Percentiles rank a stretch among this genome's conserved stretches.
phyloP scores from a whole-genome alignment of 2,797 vertebrate genomes.

The Lagocephalus sceleratus region DNA sequence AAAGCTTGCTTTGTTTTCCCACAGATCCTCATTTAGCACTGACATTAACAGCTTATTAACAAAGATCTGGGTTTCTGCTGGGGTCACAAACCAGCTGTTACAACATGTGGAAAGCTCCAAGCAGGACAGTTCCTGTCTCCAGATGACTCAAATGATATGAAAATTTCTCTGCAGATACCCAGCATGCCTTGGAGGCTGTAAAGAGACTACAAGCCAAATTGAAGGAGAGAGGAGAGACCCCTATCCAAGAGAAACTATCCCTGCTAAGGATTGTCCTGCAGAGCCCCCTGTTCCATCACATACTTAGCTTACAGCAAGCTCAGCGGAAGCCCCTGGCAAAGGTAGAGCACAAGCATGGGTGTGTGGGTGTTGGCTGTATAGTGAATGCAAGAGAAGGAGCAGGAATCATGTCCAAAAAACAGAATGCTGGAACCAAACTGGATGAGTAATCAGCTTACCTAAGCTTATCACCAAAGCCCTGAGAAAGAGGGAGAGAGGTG shows the following conservation, averaged over 20 bases:
- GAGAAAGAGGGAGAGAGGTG: conserved; percentile 32
- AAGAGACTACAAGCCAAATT: conserved; percentile 89
- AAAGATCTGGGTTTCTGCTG: conserved; percentile 10
- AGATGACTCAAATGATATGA: conserved; percentile 16
- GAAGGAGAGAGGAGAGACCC: conserved; percentile 84
- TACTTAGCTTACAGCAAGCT: conserved; percentile 87
- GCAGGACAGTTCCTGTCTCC: conserved; percentile 3
- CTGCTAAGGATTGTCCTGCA: conserved; percentile 89
- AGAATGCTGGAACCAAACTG: conserved; percentile 64
- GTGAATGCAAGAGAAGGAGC: conserved; percentile 51
- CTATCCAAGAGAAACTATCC: conserved; percentile 86
- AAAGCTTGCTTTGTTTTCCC: not conserved
- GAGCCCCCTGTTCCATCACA: conserved; percentile 94
- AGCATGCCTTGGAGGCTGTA: conserved; percentile 87
- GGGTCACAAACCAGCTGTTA: conserved; percentile 13
- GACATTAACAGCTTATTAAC: conserved; percentile 17
- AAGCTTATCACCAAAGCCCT: conserved; percentile 70
- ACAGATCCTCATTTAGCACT: not conserved
- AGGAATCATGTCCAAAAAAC: conserved; percentile 66
- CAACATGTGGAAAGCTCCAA: conserved; percentile 4
- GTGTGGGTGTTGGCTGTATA: conserved; percentile 55
- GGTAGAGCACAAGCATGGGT: conserved; percentile 45
- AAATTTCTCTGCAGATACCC: conserved; percentile 76
- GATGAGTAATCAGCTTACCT: conserved; percentile 79
- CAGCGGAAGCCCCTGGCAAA: conserved; percentile 71